Percentiles rank a stretch among this genome's conserved stretches.
Conservation (phyloP, 2,113 vertebrate species). For the Corythaeola cristata region DNA sequence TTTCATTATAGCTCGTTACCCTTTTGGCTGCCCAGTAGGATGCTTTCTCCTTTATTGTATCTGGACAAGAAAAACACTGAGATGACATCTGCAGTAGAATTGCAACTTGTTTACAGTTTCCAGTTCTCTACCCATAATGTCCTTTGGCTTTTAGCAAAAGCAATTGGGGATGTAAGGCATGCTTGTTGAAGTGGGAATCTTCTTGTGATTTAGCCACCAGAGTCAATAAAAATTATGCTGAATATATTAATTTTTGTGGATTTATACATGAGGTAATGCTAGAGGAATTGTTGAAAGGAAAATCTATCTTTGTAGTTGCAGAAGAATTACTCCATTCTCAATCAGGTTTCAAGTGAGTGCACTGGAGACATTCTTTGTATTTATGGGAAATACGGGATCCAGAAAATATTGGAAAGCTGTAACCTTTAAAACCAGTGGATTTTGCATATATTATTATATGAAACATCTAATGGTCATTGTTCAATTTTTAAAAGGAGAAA, state of each 20-base stretch:
- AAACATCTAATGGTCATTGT: background rate
- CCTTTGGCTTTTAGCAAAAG: background rate
- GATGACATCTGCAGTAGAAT: background rate
- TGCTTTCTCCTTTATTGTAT: background rate
- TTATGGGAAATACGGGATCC: background rate
- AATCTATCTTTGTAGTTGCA: background rate
- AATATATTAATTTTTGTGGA: background rate
- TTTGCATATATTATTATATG: background rate
- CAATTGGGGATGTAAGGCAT: background rate
- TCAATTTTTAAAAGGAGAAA: background rate
- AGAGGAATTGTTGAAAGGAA: background rate
- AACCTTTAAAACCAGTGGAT: background rate
- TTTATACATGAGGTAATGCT: background rate
- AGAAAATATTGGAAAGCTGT: background rate
- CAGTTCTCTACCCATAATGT: background rate
- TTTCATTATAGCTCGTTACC: background rate
- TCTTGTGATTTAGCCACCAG: background rate
- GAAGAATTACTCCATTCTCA: background rate
- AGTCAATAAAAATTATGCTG: background rate
- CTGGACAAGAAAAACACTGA: background rate
- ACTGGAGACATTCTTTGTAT: background rate
- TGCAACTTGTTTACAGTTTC: background rate
- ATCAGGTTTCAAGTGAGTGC: background rate
- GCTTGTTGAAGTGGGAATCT: background rate
- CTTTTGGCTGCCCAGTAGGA: background rate